Evolutionary conservation across 2,888 invertebrate genomes (phyloP).

Genomic region (Himalopsyche japonica): DNA sequence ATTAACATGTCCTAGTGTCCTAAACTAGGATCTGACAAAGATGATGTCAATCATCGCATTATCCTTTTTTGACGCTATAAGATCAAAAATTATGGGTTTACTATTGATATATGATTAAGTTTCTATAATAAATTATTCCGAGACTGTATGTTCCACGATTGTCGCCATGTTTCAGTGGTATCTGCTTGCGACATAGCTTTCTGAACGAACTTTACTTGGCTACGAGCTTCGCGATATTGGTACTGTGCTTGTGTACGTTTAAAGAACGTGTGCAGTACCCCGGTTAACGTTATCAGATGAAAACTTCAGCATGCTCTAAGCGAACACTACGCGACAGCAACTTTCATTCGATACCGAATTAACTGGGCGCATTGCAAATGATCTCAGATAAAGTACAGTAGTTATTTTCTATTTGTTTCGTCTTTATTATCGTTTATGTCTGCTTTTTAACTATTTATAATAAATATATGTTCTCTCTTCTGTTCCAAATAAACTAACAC

Average conservation of each 20-base stretch:
- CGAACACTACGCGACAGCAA: background rate
- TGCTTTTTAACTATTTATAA: too few relatives aligned
- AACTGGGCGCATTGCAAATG: background rate
- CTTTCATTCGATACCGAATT: background rate
- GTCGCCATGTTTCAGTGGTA: background rate
- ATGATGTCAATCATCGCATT: too few relatives aligned
- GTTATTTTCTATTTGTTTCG: background rate
- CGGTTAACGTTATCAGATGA: background rate
- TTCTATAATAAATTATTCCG: background rate
- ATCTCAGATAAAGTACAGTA: background rate
- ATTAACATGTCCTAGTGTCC: too few relatives aligned
- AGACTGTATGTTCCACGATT: background rate
- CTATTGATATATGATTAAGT: too few relatives aligned
- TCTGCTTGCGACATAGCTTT: background rate
- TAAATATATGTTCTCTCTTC: too few relatives aligned
- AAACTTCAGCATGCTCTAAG: background rate
- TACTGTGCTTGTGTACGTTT: background rate
- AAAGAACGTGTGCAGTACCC: background rate
- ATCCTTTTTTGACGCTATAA: too few relatives aligned
- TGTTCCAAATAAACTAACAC: too few relatives aligned
- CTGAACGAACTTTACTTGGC: background rate
- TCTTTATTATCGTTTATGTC: too few relatives aligned
- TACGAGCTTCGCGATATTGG: background rate
- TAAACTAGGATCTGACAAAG: too few relatives aligned
- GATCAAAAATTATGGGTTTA: too few relatives aligned